Evolutionary conservation across 2,113 vertebrate species (phyloP).

Genomic region (Scophthalmus maximus): DNA sequence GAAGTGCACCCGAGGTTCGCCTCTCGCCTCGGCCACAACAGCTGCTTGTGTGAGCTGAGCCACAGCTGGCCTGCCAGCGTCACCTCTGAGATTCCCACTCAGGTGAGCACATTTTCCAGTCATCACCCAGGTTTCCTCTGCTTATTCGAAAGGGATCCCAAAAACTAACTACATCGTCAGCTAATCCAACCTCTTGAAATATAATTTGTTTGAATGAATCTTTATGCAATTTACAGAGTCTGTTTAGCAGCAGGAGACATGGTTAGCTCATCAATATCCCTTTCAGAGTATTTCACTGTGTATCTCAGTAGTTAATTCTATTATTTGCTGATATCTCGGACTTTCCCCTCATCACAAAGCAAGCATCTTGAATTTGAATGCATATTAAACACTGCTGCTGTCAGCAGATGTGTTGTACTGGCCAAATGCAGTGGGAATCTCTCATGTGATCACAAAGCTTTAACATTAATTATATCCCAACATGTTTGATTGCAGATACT

Average conservation of each 20-base stretch:
- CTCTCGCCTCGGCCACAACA: not conserved
- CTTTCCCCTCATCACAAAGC: slow-evolving; percentile 15
- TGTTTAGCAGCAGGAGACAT: not conserved
- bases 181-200: not conserved
- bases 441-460: not conserved
- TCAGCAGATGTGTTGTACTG: slow-evolving; percentile 20
- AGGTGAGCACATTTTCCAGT: slow-evolving; percentile 35
- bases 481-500: not conserved
- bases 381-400: slow-evolving; percentile 28
- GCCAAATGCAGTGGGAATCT: not conserved
- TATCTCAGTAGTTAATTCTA: slow-evolving; percentile 5
- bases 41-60: not conserved
- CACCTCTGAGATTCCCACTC: slow-evolving; percentile 32
- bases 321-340: slow-evolving; percentile 38
- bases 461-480: not conserved
- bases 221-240: no score
- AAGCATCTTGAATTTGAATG: slow-evolving; percentile 34
- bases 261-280: slow-evolving; percentile 2
- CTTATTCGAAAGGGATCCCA: not conserved
- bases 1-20: not conserved
- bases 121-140: not conserved
- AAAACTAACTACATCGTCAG: not conserved
- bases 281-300: slow-evolving; percentile 6
- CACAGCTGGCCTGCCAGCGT: not conserved
- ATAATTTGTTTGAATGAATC: no score